Conservation (phyloP, 2,797 vertebrate genomes). For the Crocidura indochinensis region DNA sequence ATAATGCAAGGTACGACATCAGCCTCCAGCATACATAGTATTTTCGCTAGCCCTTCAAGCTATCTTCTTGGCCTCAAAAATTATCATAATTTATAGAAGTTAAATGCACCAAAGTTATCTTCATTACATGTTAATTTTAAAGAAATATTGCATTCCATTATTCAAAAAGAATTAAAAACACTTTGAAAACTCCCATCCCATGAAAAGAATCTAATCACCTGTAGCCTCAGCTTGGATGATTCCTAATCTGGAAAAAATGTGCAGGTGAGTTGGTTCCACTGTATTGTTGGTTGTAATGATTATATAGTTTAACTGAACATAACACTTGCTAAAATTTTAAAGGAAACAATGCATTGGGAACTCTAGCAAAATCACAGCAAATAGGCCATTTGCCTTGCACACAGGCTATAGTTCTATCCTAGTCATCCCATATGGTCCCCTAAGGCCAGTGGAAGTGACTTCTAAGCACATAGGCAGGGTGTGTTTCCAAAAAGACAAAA, state of each 20-base stretch:
- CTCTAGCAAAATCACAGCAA: too few relatives aligned
- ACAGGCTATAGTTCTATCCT: too few relatives aligned
- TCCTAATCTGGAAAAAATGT: not conserved
- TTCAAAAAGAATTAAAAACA: not conserved
- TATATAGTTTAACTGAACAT: not conserved
- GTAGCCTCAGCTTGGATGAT: not conserved
- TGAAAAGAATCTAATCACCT: not conserved
- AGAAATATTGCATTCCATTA: not conserved
- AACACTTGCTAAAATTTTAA: not conserved
- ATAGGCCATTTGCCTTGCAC: too few relatives aligned
- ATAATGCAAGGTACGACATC: too few relatives aligned
- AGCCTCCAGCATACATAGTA: too few relatives aligned
- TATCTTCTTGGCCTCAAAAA: too few relatives aligned
- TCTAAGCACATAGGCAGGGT: too few relatives aligned
- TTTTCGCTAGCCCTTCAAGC: too few relatives aligned
- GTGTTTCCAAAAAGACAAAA: not conserved
- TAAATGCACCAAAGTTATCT: not conserved
- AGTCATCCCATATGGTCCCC: too few relatives aligned
- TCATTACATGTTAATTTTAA: not conserved
- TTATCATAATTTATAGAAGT: not conserved
- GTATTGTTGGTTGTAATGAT: slow-evolving; percentile 67
- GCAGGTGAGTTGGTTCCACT: not conserved
- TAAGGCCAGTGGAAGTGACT: too few relatives aligned
- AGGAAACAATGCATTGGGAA: not conserved
- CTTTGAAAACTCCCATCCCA: not conserved